Base-by-base conservation (phyloP, 2,797 vertebrate genomes). In the Enteromius mattozi region DNA sequence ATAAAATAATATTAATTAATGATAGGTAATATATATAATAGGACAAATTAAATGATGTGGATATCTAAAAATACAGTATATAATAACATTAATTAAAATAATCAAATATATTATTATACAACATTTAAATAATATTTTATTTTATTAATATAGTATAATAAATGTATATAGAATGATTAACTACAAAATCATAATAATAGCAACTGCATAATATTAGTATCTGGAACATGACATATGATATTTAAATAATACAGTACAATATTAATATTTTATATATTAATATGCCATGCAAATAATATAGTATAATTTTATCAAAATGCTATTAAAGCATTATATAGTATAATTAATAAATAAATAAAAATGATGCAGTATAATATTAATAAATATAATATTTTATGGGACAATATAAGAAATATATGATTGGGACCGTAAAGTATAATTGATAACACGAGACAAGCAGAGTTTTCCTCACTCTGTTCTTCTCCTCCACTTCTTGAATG, bases 401-500 rank as follows among this genome's bases (percentile, higher is more conserved):
- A 70, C 12, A 70, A 0, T 42, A 24, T 2, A 74, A 13, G 4
- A 69, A 69, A 69, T 13, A 13, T 6, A 40, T 13, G 35, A 10
- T 10, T 56, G 10, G 19, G 19, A 21, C 33, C 21, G 19, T 4
- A 33, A 33, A 51, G 30, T 19, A 0, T 30, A 33, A 51, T 35
- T 4, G 4, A 33, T 6, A 51, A 45, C 7, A 42, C 12, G 14
- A 42, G 10, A 42, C 42, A 42, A 12, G 10, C 42, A 45, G 40
- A 42, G 14, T 56, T 74, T 4, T 47, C n/a, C 85, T 35, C 88
- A 98, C 97, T 96, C 95, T 92, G 89, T 96, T 97, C 91, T 95
- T 97, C 88, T 98, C 97, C 88, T 98, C 96, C 70, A 95, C 96
- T 81, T 96, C 90, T 1, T 95, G 96, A 66, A 98, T 93, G 59